These are phyloP conservation scores for Caenorhabditis sp. DNA, from an alignment of 2,888 invertebrate species.

Conservation along the genomic window DNA sequence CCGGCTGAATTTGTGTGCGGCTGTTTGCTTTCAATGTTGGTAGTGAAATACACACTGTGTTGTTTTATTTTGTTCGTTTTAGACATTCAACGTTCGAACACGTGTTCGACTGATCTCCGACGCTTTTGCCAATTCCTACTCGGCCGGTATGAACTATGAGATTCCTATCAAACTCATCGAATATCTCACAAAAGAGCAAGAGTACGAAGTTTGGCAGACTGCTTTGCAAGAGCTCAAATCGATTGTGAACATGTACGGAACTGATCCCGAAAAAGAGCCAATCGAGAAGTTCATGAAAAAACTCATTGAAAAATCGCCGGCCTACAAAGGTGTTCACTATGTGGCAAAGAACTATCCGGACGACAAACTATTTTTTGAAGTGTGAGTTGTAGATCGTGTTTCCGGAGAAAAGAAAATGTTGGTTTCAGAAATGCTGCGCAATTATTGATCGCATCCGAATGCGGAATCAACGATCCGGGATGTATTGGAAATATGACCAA, in stretches of 20 bases:
- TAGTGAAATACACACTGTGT: no score
- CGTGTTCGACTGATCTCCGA: constrained; percentile 51
- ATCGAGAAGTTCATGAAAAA: constrained; percentile 29
- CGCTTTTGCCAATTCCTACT: constrained; percentile 43
- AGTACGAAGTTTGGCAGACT: constrained; percentile 27
- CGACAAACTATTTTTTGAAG: constrained; percentile 58
- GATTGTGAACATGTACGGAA: constrained; percentile 24
- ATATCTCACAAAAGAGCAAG: constrained; percentile 43
- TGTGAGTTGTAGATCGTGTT: constrained; percentile 28
- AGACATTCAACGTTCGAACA: constrained; percentile 9
- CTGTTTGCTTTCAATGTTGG: no score
- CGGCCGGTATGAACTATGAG: constrained; percentile 41
- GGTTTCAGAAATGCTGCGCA: constrained; percentile 29
- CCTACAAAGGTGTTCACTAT: constrained; percentile 29
- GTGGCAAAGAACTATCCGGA: constrained; percentile 44
- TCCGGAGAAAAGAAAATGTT: not conserved
- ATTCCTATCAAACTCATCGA: constrained; percentile 35
- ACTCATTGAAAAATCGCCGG: constrained; percentile 40
- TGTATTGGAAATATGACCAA: constrained; percentile 37
- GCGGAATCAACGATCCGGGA: constrained; percentile 33
- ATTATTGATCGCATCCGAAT: constrained; percentile 23
- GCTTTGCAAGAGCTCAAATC: constrained; percentile 15
- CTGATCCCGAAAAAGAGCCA: constrained; percentile 34
- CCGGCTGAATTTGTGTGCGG: no score
- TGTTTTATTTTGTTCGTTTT: not conserved